Evolutionary conservation across 2,797 vertebrate genomes (phyloP).

Genomic region (Rhinogobio ventralis): DNA sequence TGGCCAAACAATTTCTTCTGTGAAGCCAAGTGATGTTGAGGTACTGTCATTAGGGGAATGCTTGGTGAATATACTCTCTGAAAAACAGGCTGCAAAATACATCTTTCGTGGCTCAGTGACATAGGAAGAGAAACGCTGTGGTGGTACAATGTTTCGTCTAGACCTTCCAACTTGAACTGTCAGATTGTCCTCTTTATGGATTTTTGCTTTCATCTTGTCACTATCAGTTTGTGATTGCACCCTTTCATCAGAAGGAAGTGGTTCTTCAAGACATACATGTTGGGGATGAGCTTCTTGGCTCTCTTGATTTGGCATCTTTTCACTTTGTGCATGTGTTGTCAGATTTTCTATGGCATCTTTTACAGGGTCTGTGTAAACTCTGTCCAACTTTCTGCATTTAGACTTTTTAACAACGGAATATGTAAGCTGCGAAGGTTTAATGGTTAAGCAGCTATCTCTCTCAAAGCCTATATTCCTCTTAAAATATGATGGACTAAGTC

Average conservation of each 20-base stretch:
- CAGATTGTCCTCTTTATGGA: neutral
- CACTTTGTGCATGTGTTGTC: conserved; percentile 58
- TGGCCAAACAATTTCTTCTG: conserved; percentile 7
- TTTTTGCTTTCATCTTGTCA: conserved; percentile 9
- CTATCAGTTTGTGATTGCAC: neutral
- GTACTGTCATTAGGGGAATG: conserved; percentile 71
- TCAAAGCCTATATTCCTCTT: conserved; percentile 72
- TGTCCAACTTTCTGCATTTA: neutral
- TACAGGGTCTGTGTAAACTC: conserved; percentile 21
- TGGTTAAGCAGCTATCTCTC: neutral
- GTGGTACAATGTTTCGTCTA: conserved; percentile 86
- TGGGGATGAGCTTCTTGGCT: conserved; percentile 22
- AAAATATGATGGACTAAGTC: conserved; percentile 77
- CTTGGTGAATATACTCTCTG: conserved; percentile 76
- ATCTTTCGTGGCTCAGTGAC: conserved; percentile 84
- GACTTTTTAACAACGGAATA: neutral
- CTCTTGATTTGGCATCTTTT: conserved; percentile 22
- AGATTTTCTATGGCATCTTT: conserved; percentile 66
- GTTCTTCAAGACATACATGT: neutral
- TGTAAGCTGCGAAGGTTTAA: neutral
- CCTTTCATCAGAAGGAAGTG: conserved; percentile 4
- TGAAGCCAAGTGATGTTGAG: conserved; percentile 28
- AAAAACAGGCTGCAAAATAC: conserved; percentile 78
- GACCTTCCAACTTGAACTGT: conserved; percentile 74
- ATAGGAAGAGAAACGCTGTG: conserved; percentile 89